Evolutionary conservation across 2,113 vertebrate species (phyloP).

Genomic region (Gallinago jamesoni): DNA sequence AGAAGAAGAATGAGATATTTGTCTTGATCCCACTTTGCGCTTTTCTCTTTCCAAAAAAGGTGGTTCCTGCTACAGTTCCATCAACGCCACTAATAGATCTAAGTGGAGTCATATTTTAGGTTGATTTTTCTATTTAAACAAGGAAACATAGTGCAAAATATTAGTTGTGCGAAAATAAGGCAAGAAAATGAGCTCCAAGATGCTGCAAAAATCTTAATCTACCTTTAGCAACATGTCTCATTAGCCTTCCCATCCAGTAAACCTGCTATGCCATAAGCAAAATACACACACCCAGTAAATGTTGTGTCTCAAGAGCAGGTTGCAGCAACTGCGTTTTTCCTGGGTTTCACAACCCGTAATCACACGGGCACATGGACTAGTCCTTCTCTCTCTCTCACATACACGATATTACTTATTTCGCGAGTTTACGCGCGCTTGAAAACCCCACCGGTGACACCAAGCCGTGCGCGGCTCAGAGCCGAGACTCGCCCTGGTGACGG

Average conservation of each 20-base stretch:
- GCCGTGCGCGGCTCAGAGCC: not conserved
- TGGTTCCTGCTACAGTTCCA: not conserved
- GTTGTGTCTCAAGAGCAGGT: not conserved
- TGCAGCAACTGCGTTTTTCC: not conserved
- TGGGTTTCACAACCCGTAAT: not conserved
- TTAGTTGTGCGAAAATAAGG: accelerated
- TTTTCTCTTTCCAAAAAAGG: not conserved
- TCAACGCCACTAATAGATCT: not conserved
- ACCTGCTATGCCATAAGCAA: not conserved
- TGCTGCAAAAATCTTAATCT: not conserved
- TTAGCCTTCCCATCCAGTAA: not conserved
- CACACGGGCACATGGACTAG: accelerated
- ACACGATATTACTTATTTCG: no score
- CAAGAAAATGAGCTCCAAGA: not conserved
- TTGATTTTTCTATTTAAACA: not conserved
- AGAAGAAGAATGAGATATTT: not conserved
- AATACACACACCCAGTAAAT: not conserved
- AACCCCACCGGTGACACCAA: not conserved
- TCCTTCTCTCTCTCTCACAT: not conserved
- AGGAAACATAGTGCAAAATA: not conserved
- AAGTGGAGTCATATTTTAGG: not conserved
- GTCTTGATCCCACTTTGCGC: not conserved
- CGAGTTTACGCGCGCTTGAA: not conserved
- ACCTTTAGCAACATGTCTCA: not conserved
- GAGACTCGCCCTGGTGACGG: not conserved